Base-by-base conservation (phyloP, 2,797 vertebrate species). In the Cynopterus sphinx region DNA sequence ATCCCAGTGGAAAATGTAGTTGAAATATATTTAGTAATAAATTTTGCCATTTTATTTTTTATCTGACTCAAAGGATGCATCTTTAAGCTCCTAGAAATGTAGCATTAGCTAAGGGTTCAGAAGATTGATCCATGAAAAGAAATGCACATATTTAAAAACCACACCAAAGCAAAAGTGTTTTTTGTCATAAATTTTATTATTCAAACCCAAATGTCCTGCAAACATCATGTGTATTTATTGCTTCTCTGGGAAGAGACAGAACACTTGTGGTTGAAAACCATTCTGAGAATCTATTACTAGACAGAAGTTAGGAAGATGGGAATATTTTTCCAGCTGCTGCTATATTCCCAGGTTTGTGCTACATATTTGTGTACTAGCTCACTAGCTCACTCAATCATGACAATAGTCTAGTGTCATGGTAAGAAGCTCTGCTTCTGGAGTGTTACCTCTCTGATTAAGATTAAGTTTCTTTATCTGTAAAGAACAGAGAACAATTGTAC, bases 1-100 rank as follows among this genome's bases (percentile, higher is more conserved):
- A 24, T 87, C 89, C 78, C 31, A 51, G 31, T 92, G 46, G 68
- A 97, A 97, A 96, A 91, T 87, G 36, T 87, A 71, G 36, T 93
- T 96, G 79, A 90, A 61, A 97, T 94, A 94, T 2, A 89, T 0
- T 4, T 73, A 95, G 57, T 87, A 96, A 97, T 87, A 84, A 33
- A 88, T 61, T 77, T 96, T 97, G 43, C 46, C 74, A 67, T 74
- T 95, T 95, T 43, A 55, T 71, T 91, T 88, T 84, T 74, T 90
- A 71, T 95, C 61, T 94, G 67, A 89, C 26, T 65, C 63, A 95
- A 63, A 97, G 93, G 91, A 97, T 84, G 0, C n/a, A 83, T 86
- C 6, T 91, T 87, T 92, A 71, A 96, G 95, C 85, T 97, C 57
- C 55, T 41, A 78, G 15, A 16, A 65, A 96, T 43, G 15, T 67